Conservation (phyloP, 1,140 invertebrate genomes). For the Drosophila equinoxialis region DNA sequence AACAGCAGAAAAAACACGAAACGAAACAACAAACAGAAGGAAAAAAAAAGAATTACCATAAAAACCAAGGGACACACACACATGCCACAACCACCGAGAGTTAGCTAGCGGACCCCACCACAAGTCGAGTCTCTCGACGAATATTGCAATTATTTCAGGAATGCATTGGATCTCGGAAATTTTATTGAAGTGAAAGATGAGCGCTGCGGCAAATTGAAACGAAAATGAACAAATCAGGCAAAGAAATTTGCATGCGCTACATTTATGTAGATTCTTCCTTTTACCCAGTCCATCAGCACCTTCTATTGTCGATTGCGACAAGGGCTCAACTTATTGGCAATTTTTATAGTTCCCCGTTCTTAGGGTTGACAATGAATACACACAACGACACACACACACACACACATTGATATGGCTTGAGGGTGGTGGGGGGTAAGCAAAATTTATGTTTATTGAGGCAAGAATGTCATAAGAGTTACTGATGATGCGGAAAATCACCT, state of each 20-base stretch:
- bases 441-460: conserved; percentile 76
- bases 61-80: conserved; percentile 36
- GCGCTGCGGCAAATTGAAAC: conserved; percentile 66
- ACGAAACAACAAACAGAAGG: conserved; percentile 41
- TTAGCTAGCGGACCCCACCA: conserved; percentile 7
- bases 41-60: conserved; percentile 63
- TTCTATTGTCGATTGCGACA: conserved; percentile 18
- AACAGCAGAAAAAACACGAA: not conserved
- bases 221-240: conserved; percentile 78
- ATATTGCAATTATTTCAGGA: conserved; percentile 76
- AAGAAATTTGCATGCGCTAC: conserved; percentile 77
- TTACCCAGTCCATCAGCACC: not conserved
- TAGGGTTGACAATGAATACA: conserved; percentile 36
- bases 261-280: conserved; percentile 51
- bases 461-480: conserved; percentile 69
- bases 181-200: conserved; percentile 58
- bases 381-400: not conserved
- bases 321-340: conserved; percentile 70
- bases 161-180: conserved; percentile 54
- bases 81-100: conserved; percentile 32
- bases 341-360: conserved; percentile 51
- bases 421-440: conserved; percentile 38
- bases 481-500: conserved; percentile 14
- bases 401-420: conserved; percentile 3
- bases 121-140: conserved; percentile 24